These are phyloP conservation scores for Coccyzus lansbergi DNA, from an alignment of 2,797 vertebrate genomes.

Conservation along the genomic window DNA sequence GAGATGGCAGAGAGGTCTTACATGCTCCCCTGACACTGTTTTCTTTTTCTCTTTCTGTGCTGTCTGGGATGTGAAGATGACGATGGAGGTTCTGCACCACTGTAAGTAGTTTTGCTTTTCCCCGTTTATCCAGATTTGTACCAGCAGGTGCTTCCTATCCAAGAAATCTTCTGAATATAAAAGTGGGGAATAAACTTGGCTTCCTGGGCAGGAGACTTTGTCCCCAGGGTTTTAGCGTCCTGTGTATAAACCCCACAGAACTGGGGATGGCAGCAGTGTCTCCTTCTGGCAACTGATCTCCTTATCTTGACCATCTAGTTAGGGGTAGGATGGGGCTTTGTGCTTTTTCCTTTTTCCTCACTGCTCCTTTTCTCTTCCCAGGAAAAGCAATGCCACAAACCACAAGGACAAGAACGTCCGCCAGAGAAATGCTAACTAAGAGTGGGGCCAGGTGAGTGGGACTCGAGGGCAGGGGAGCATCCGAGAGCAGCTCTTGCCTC, in stretches of 20 bases:
- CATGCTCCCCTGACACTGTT: background rate
- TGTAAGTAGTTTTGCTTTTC: constrained; percentile 83
- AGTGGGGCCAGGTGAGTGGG: constrained; percentile 24
- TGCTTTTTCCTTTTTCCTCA: background rate
- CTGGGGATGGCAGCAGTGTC: accelerated
- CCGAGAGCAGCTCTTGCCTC: background rate
- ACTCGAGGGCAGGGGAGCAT: background rate
- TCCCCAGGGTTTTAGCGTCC: background rate
- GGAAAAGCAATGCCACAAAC: constrained; percentile 92
- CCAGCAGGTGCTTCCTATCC: background rate
- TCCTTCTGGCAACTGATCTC: background rate
- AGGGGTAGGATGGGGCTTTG: background rate
- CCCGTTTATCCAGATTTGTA: background rate
- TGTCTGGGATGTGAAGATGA: constrained; percentile 81
- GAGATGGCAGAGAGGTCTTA: background rate
- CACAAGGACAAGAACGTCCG: constrained; percentile 92
- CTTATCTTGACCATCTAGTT: background rate
- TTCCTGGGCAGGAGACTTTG: background rate
- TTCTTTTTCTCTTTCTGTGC: background rate
- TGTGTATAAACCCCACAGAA: background rate
- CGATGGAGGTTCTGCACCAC: constrained; percentile 90
- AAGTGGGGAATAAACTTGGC: background rate
- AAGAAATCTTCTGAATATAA: background rate
- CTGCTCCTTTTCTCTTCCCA: constrained; percentile 41
- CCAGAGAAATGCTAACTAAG: constrained; percentile 92